Evolutionary conservation across 2,797 vertebrate genomes (phyloP).

Genomic region (Crypturellus tataupa): DNA sequence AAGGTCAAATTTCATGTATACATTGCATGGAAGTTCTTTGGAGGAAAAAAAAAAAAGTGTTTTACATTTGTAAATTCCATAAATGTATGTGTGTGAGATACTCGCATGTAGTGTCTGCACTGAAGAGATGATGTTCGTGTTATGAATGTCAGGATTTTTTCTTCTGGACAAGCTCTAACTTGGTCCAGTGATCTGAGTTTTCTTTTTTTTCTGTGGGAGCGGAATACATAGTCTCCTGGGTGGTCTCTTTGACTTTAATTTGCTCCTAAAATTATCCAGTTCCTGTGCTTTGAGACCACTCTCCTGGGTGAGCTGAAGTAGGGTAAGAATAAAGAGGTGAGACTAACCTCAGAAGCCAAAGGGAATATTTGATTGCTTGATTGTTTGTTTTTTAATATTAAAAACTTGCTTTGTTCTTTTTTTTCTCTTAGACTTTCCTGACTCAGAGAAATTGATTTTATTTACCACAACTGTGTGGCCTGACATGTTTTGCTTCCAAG

Average conservation of each 20-base stretch:
- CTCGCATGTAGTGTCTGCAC: not conserved
- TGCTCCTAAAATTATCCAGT: not conserved
- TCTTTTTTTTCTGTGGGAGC: not conserved
- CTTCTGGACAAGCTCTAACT: not conserved
- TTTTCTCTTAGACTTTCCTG: conserved; percentile 86
- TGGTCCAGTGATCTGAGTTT: not conserved
- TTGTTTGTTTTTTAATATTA: not conserved
- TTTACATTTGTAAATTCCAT: not conserved
- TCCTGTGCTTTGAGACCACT: not conserved
- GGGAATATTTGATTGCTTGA: not conserved
- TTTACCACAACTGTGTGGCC: conserved; percentile 93
- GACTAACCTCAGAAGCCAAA: not conserved
- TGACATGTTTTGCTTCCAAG: conserved; percentile 84
- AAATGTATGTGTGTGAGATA: not conserved
- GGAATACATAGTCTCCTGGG: not conserved
- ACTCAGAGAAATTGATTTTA: conserved; percentile 88
- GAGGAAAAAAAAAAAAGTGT: not conserved
- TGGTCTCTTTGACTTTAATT: not conserved
- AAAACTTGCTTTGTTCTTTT: not conserved
- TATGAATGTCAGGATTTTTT: not conserved
- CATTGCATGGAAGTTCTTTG: not conserved
- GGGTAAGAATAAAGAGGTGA: not conserved
- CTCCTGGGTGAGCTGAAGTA: not conserved
- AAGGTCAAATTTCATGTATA: not conserved
- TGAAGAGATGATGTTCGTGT: not conserved